Evolutionary conservation across 2,888 invertebrate genomes (phyloP), one percentile per base, ranked within the genome.

Genomic region (Meliscaeva auricollis): DNA sequence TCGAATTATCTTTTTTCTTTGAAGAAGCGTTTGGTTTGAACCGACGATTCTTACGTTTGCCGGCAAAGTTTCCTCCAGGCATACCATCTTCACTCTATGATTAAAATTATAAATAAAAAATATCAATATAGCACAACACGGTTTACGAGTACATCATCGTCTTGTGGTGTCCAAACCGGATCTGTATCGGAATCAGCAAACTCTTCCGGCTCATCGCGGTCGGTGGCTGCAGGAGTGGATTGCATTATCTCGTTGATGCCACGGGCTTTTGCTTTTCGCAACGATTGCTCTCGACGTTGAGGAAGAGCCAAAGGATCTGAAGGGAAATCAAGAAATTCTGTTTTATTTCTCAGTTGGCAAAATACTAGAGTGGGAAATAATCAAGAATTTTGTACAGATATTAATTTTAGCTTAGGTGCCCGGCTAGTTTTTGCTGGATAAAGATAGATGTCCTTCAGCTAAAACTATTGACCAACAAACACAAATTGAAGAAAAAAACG

Each of bases 151-250:
- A n/a, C 92, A 89, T 92, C 91, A 88, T 93, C 94, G 41, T 93
- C 94, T 83, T 94, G 93, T 8, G 95, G 95, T n/a, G 95, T 95
- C 95, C 95, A 96, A n/a, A 95, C 95, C 8, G 95, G 95, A 93
- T 96, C 95, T 8, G 94, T 94, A 91, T 95, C 95, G 0, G 95
- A 95, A 90, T 95, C 94, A 44, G 93, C 93, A 89, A 93, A 93
- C 89, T 94, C 94, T 32, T 93, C 92, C 6, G 93, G 93, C 87
- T 94, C 95, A 88, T 94, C 94, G 90, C 92, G 81, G 69, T 89
- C 89, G 69, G 88, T 88, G 3, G 66, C 54, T 17, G 56, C 22
- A 38, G 92, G 88, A 81, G 90, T 89, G 85, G 89, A 90, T 87
- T 93, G 92, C 74, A 94, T 91, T 74, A 94, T 91, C 87, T 94